These are phyloP conservation scores for Brachionus rotundiformis DNA, from an alignment of 1,140 invertebrate species.

Conservation along the genomic window DNA sequence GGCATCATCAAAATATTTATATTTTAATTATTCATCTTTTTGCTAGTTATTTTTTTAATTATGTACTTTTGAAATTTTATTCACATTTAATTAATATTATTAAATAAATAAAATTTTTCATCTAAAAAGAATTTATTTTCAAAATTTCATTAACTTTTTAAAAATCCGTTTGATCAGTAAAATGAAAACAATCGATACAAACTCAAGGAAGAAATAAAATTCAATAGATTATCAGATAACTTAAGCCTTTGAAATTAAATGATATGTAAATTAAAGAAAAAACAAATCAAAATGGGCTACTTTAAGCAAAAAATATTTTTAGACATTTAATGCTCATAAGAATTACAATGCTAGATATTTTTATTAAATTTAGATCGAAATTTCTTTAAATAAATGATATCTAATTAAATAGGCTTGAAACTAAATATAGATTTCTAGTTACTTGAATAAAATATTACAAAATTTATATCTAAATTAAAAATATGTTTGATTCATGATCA, in stretches of 20 bases:
- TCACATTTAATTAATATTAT: no score
- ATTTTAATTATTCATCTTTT: no score
- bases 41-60: no score
- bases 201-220: not conserved
- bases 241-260: not conserved
- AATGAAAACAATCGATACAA: no score
- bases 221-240: not conserved
- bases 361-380: not conserved
- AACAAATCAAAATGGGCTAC: not conserved
- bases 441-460: not conserved
- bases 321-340: not conserved
- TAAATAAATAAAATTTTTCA: no score
- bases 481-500: not conserved
- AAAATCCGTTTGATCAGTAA: no score
- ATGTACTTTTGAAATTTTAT: no score
- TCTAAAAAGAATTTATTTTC: no score
- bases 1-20: no score
- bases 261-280: no score
- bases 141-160: no score
- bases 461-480: not conserved
- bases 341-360: not conserved
- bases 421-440: not conserved
- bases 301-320: not conserved
- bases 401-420: not conserved
- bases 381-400: conserved; percentile 7